Evolutionary conservation across 2,113 vertebrate genomes (phyloP).

Genomic region (Mus musculus): DNA sequence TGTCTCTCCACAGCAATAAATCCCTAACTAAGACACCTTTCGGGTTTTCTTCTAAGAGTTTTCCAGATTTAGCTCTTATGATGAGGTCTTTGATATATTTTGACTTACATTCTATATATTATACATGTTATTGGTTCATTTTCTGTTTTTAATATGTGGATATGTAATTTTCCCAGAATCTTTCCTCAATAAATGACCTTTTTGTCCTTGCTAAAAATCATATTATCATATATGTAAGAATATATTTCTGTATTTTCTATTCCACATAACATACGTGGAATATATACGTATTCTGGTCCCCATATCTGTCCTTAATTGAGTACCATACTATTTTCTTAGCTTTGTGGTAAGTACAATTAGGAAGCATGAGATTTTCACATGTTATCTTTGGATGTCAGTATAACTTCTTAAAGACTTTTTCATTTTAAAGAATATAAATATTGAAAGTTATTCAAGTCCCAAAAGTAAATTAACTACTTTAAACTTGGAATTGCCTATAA

Average conservation of each 20-base stretch:
- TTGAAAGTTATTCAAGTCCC: background rate
- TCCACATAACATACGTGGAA: background rate
- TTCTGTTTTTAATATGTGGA: background rate
- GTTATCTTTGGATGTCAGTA: background rate
- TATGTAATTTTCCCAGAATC: background rate
- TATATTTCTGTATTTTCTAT: background rate
- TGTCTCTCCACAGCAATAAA: background rate
- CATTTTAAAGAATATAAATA: slow-evolving; percentile 9
- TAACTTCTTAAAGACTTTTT: background rate
- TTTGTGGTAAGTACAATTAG: slow-evolving; percentile 31
- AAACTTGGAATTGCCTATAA: background rate
- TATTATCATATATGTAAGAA: background rate
- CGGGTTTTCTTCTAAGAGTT: background rate
- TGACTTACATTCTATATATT: background rate
- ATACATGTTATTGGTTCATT: background rate
- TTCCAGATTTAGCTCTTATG: background rate
- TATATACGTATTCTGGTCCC: background rate
- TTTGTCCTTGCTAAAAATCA: background rate
- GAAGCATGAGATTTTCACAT: background rate
- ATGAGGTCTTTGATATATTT: background rate
- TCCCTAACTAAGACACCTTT: background rate
- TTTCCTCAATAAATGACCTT: background rate
- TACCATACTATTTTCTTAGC: background rate
- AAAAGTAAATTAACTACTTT: background rate
- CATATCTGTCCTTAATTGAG: background rate